These are phyloP conservation scores for Plutella xylostella DNA, from an alignment of 2,888 invertebrate species.

Conservation along the genomic window DNA sequence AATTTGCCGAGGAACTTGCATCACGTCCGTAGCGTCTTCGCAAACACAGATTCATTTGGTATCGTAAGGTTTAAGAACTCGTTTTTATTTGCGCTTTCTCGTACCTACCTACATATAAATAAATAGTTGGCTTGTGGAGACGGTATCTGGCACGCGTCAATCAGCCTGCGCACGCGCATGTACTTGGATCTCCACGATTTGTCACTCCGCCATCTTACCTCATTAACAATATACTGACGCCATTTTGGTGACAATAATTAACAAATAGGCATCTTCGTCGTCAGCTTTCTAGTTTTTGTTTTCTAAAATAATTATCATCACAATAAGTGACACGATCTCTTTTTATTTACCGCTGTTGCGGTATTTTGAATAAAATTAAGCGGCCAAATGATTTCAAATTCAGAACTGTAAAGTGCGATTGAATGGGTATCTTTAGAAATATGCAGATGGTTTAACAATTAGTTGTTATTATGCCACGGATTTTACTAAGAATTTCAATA, in stretches of 20 bases:
- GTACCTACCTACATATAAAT: constrained; percentile 59
- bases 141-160: constrained; percentile 67
- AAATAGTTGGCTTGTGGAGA: constrained; percentile 48
- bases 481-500: constrained; percentile 6
- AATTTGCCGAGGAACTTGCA: constrained; percentile 22
- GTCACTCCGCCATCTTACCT: constrained; percentile 61
- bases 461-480: constrained; percentile 7
- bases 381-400: constrained; percentile 47
- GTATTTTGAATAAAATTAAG: constrained; percentile 65
- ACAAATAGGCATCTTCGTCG: constrained; percentile 60
- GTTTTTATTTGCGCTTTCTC: constrained; percentile 65
- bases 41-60: constrained; percentile 46
- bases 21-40: constrained; percentile 28
- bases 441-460: constrained; percentile 6
- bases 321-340: constrained; percentile 62
- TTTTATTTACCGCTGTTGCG: constrained; percentile 63
- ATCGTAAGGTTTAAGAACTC: constrained; percentile 46
- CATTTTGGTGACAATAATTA: constrained; percentile 69
- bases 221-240: constrained; percentile 55
- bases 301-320: constrained; percentile 67
- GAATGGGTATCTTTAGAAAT: constrained; percentile 44
- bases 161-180: constrained; percentile 54
- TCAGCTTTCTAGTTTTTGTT: constrained; percentile 68
- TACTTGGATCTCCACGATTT: constrained; percentile 52
- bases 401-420: constrained; percentile 31